Conservation (phyloP, 2,888 invertebrate species). For the Quadriops clusia region DNA sequence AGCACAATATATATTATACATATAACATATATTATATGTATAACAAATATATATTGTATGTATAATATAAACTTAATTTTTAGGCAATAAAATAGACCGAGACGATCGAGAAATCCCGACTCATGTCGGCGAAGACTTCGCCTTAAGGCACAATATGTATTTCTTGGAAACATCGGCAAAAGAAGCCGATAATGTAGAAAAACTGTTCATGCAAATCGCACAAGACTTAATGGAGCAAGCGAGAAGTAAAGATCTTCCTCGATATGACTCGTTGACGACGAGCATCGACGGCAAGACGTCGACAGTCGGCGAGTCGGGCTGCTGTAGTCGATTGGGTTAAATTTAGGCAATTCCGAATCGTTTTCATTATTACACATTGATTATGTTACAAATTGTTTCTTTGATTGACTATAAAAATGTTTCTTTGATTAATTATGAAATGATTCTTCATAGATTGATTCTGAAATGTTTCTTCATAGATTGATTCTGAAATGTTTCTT, state of each 20-base stretch:
- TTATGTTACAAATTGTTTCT: too few species aligned
- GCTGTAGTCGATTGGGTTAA: conserved; percentile 41
- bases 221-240: conserved; percentile 86
- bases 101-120: conserved; percentile 92
- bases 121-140: conserved; percentile 91
- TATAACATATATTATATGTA: too few species aligned
- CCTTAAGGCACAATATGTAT: conserved; percentile 91
- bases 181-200: conserved; percentile 95
- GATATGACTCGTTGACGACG: conserved; percentile 60
- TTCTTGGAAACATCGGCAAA: conserved; percentile 97
- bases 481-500: too few species aligned
- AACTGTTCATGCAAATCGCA: conserved; percentile 93
- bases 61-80: conserved; percentile 12
- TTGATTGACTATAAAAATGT: too few species aligned
- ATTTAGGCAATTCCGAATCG: too few species aligned
- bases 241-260: conserved; percentile 69
- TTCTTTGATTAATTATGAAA: too few species aligned
- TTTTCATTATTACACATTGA: too few species aligned
- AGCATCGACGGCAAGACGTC: conserved; percentile 62
- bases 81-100: conserved; percentile 94
- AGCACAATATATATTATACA: background rate
- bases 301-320: conserved; percentile 53
- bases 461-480: too few species aligned
- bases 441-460: too few species aligned
- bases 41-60: conserved; percentile 3